phyloP scores from a whole-genome alignment of 1,140 invertebrate genomes.

The Drosophila rufa region DNA sequence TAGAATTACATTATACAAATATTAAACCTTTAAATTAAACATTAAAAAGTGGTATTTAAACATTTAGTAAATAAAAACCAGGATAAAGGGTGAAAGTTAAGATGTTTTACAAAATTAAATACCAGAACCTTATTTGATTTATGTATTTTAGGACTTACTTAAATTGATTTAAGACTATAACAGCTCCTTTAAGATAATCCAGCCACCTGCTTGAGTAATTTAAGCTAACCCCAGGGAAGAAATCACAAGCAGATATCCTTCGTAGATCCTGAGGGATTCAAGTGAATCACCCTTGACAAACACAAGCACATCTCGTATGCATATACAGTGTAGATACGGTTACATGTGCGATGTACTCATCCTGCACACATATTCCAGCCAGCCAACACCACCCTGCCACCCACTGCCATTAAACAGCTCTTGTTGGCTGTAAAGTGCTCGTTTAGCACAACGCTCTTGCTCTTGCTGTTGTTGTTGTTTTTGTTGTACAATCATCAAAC shows the following conservation, averaged over 20 bases:
- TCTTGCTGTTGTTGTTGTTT: slow-evolving; percentile 37
- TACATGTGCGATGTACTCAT: not conserved
- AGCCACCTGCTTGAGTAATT: not conserved
- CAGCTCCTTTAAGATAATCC: not conserved
- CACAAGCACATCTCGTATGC: not conserved
- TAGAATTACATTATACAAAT: not conserved
- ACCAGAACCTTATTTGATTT: too few species aligned
- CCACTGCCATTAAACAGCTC: slow-evolving; percentile 57
- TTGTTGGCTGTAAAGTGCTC: slow-evolving; percentile 70
- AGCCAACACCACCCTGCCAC: not conserved
- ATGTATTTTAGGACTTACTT: too few species aligned
- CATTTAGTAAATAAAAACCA: too few species aligned
- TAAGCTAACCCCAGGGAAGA: not conserved
- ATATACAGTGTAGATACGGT: not conserved
- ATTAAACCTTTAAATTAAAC: too few species aligned
- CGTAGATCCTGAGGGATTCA: not conserved
- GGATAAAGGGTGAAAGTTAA: too few species aligned
- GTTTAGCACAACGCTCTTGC: slow-evolving; percentile 51
- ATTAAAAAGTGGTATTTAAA: too few species aligned
- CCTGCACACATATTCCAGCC: slow-evolving; percentile 7
- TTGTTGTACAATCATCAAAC: slow-evolving; percentile 79
- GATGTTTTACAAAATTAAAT: too few species aligned
- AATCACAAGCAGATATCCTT: slow-evolving; percentile 7
- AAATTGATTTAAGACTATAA: not conserved
- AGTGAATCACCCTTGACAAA: slow-evolving; percentile 22